These are phyloP conservation scores for Aramus guarauna DNA, from an alignment of 2,113 vertebrate genomes.

Conservation along the genomic window DNA sequence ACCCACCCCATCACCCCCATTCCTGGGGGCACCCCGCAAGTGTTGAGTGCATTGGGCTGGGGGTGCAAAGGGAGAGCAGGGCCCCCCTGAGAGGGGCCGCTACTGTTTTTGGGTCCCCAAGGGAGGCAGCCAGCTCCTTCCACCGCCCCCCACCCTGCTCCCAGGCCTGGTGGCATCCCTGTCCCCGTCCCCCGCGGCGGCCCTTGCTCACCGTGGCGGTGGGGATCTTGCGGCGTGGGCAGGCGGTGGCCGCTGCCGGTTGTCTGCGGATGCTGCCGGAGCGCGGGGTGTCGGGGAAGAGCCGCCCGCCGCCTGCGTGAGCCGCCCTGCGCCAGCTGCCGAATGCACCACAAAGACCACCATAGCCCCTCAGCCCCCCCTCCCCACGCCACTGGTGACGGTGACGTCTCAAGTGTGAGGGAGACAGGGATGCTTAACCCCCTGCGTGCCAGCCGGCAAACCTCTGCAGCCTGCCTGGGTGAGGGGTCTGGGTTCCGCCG, in stretches of 20 bases:
- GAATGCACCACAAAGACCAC: slow-evolving; percentile 67
- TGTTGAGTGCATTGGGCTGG: background rate
- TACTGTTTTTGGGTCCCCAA: background rate
- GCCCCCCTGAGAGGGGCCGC: background rate
- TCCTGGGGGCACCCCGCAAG: background rate
- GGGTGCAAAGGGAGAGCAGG: background rate
- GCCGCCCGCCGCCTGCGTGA: background rate
- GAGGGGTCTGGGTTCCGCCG: background rate
- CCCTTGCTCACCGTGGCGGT: slow-evolving; percentile 35
- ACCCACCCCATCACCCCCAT: background rate
- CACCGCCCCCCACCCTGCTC: background rate
- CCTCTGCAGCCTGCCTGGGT: background rate
- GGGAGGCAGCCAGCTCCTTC: background rate
- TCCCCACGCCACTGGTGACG: slow-evolving; percentile 57
- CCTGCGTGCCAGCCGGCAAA: background rate
- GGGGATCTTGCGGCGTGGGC: background rate
- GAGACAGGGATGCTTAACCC: slow-evolving; percentile 65
- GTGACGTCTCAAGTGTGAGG: slow-evolving; percentile 65
- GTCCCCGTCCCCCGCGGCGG: background rate
- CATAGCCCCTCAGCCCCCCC: slow-evolving; percentile 40
- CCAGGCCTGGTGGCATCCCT: background rate
- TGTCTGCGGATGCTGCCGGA: background rate
- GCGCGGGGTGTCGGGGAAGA: background rate
- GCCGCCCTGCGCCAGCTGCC: slow-evolving; percentile 45
- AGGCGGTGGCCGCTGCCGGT: background rate